These are phyloP conservation scores for Natator depressus DNA, from an alignment of 2,113 vertebrate genomes.

Conservation along the genomic window DNA sequence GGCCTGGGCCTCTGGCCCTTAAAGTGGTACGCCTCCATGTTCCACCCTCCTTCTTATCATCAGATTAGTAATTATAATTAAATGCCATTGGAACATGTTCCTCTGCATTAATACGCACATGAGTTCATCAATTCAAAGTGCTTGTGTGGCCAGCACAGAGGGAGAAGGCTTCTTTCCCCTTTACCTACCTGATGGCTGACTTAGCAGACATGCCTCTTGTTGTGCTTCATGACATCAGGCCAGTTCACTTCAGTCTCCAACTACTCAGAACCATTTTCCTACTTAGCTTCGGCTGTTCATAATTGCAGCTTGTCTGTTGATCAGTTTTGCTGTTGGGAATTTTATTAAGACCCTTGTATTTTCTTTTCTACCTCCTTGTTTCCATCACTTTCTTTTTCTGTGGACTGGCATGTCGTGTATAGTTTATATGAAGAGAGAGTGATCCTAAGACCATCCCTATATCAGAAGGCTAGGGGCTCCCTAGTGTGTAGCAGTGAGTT, in stretches of 20 bases:
- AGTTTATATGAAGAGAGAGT: rapidly evolving
- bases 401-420: neutral
- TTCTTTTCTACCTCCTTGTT: neutral
- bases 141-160: neutral
- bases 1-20: no score
- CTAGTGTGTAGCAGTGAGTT: no score
- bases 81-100: rapidly evolving
- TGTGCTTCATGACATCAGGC: rapidly evolving
- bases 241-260: neutral
- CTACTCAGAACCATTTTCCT: neutral
- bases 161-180: neutral
- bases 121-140: neutral
- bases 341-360: neutral
- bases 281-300: neutral
- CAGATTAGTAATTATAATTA: neutral
- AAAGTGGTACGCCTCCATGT: no score
- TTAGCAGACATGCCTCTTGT: neutral
- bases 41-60: no score
- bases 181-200: neutral
- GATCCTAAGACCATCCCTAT: no score
- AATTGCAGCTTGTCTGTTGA: neutral
- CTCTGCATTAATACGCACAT: neutral
- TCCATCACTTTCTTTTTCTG: neutral
- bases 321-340: neutral
- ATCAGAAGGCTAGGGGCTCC: no score